These are phyloP conservation scores for Syrrhaptes paradoxus DNA, from an alignment of 2,113 vertebrate genomes.

Conservation along the genomic window DNA sequence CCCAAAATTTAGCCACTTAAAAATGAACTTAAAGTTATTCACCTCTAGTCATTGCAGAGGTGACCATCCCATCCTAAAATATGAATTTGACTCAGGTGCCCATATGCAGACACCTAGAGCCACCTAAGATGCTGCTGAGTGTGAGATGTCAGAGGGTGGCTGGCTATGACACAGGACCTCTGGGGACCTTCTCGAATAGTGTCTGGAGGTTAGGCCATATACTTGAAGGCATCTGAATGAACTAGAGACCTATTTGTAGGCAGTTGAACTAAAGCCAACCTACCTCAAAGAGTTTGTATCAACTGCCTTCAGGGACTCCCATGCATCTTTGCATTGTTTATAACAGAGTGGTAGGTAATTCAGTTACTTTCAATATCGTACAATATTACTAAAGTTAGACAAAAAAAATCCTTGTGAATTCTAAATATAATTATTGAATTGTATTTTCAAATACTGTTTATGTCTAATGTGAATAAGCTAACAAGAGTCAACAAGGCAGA, in stretches of 20 bases:
- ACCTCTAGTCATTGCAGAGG: neutral
- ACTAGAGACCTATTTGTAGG: neutral
- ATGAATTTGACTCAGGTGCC: neutral
- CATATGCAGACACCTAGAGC: neutral
- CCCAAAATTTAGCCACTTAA: neutral
- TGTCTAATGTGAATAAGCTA: neutral
- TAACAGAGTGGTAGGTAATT: neutral
- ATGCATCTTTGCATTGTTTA: neutral
- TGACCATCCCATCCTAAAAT: neutral
- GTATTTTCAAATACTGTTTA: neutral
- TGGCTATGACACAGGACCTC: neutral
- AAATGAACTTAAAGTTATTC: neutral
- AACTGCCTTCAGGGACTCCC: neutral
- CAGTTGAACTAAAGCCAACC: neutral
- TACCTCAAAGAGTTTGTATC: neutral
- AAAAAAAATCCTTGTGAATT: neutral
- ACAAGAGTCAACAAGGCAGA: neutral
- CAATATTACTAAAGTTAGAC: neutral
- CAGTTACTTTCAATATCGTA: neutral
- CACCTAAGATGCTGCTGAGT: neutral
- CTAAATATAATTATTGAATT: neutral
- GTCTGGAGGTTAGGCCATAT: neutral
- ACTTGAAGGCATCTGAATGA: neutral
- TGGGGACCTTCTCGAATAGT: neutral
- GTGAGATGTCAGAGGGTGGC: neutral